Percentiles rank a stretch among this genome's conserved stretches.
These are phyloP conservation scores for human DNA, from an alignment of 2,113 vertebrate species.

Conservation along the genomic window GRCh38 chr15:36944001-36944500, in stretches of 20 bases:
- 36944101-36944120: slow-evolving; percentile 56
- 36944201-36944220: slow-evolving; percentile 67
- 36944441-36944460: slow-evolving; percentile 72
- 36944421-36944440: slow-evolving; percentile 82
- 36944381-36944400: neutral
- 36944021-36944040: neutral
- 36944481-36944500: slow-evolving; percentile 81
- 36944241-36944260: slow-evolving; percentile 65
- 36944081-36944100: slow-evolving; percentile 48
- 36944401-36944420: slow-evolving; percentile 67
- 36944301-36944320: slow-evolving; percentile 24
- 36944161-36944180: slow-evolving; percentile 32
- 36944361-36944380: neutral
- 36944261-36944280: slow-evolving; percentile 46
- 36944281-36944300: neutral
- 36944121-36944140: slow-evolving; percentile 30
- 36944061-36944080: slow-evolving; percentile 49
- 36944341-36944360: slow-evolving; percentile 1
- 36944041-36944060: neutral
- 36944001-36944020: slow-evolving; percentile 5
- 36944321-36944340: neutral
- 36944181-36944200: neutral
- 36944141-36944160: slow-evolving; percentile 44
- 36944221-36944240: slow-evolving; percentile 60
- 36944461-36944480: slow-evolving; percentile 86